Conservation (phyloP, 2,113 vertebrate genomes). For the Vidua macroura region DNA sequence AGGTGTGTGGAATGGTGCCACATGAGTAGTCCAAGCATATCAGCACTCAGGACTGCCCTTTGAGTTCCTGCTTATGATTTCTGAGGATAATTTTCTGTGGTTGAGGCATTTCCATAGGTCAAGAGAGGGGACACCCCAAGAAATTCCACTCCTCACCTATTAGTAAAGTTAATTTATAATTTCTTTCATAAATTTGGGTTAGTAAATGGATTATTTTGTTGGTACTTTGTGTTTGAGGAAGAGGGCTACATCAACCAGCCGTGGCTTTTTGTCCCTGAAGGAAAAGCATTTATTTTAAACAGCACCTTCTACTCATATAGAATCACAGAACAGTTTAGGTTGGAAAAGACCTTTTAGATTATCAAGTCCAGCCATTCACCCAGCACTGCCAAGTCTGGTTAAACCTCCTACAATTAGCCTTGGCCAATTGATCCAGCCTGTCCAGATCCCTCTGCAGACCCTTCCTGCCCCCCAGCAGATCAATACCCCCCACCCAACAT, state of each 20-base stretch:
- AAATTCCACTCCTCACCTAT: not conserved
- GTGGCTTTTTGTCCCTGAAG: not conserved
- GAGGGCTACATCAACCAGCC: not conserved
- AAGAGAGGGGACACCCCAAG: not conserved
- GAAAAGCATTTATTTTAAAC: conserved; percentile 34
- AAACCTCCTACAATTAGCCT: not conserved
- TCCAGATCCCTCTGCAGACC: not conserved
- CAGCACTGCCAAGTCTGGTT: not conserved
- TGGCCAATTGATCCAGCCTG: not conserved
- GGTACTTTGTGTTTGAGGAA: not conserved
- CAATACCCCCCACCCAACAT: not conserved
- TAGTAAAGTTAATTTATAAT: not conserved
- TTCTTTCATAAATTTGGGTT: not conserved
- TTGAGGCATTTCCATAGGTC: not conserved
- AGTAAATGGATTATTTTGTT: not conserved
- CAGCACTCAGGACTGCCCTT: not conserved
- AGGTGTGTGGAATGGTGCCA: not conserved
- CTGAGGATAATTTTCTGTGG: not conserved
- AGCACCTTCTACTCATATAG: not conserved
- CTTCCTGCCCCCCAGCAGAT: not conserved
- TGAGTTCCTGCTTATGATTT: not conserved
- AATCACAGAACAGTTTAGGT: not conserved
- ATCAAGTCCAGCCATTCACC: not conserved
- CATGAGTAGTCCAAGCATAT: not conserved
- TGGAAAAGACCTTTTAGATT: not conserved